Conservation (phyloP, 2,888 invertebrate genomes). For the Deroplatys truncata region DNA sequence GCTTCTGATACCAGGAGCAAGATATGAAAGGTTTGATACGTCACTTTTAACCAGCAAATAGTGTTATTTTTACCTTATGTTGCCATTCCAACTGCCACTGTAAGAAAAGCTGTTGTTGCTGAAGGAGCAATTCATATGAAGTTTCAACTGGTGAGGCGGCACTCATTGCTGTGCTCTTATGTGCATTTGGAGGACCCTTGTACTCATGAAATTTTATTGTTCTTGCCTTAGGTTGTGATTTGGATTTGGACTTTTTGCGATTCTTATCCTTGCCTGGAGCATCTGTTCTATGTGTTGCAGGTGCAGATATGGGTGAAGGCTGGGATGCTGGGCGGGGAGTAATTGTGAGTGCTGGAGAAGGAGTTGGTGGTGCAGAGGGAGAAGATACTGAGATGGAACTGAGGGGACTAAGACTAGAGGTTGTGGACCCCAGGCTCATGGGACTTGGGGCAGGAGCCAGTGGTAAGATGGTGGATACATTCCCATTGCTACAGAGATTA, state of each 20-base stretch:
- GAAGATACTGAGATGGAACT: conserved; percentile 60
- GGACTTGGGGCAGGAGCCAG: conserved; percentile 50
- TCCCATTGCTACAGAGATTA: conserved; percentile 54
- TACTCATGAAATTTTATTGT: conserved; percentile 97
- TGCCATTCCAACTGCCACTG: conserved; percentile 81
- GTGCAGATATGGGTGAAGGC: conserved; percentile 41
- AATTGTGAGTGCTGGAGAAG: conserved; percentile 34
- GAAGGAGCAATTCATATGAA: conserved; percentile 84
- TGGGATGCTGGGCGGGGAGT: conserved; percentile 39
- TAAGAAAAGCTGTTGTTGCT: conserved; percentile 90
- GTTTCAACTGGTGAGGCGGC: conserved; percentile 60
- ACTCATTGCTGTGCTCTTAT: conserved; percentile 55
- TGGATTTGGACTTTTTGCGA: conserved; percentile 76
- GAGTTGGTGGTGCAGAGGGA: conserved; percentile 54
- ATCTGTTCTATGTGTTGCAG: conserved; percentile 50
- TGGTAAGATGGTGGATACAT: conserved; percentile 40
- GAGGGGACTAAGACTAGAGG: conserved; percentile 63
- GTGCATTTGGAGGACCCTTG: conserved; percentile 88
- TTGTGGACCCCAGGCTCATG: conserved; percentile 55
- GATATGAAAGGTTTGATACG: too few species aligned
- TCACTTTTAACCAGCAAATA: too few species aligned
- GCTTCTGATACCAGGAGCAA: too few species aligned
- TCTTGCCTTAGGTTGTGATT: conserved; percentile 73
- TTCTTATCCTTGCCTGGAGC: conserved; percentile 65
- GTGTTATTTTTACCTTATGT: conserved; percentile 54